Evolutionary conservation across 1,140 invertebrate species (phyloP).

Genomic region (Conus ventricosus): DNA sequence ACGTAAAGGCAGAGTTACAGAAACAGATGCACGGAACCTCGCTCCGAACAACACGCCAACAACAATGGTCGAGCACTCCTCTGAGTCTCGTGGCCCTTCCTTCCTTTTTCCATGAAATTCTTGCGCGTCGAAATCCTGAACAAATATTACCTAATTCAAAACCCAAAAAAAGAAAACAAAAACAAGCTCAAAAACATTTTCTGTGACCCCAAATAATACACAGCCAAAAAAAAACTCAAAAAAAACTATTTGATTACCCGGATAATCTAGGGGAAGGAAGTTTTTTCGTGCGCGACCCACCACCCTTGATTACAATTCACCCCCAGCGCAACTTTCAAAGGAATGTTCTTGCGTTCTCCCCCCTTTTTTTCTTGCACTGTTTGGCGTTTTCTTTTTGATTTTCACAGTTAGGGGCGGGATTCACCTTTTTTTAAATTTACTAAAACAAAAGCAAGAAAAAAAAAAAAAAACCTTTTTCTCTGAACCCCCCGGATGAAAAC

Average conservation of each 20-base stretch:
- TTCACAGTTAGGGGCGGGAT: background rate
- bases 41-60: slow-evolving; percentile 14
- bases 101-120: slow-evolving; percentile 17
- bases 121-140: background rate
- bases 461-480: background rate
- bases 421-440: background rate
- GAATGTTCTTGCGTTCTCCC: slow-evolving; percentile 33
- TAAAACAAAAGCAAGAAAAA: background rate
- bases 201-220: background rate
- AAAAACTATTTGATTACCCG: slow-evolving; percentile 20
- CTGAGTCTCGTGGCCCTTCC: slow-evolving; percentile 27
- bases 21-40: slow-evolving; percentile 11
- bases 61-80: slow-evolving; percentile 40
- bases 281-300: slow-evolving; percentile 1
- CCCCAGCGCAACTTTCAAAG: slow-evolving; percentile 30
- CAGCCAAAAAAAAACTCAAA: background rate
- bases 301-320: slow-evolving; percentile 33
- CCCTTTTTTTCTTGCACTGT: slow-evolving; percentile 16
- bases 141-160: background rate
- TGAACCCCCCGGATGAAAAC: background rate
- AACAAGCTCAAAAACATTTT: no score
- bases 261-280: background rate
- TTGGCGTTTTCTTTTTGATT: background rate
- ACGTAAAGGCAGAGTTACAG: background rate
- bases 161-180: background rate